Evolutionary conservation across 2,888 invertebrate genomes (phyloP), one percentile per base, ranked within the genome.

Genomic region (Andrena bicolor): DNA sequence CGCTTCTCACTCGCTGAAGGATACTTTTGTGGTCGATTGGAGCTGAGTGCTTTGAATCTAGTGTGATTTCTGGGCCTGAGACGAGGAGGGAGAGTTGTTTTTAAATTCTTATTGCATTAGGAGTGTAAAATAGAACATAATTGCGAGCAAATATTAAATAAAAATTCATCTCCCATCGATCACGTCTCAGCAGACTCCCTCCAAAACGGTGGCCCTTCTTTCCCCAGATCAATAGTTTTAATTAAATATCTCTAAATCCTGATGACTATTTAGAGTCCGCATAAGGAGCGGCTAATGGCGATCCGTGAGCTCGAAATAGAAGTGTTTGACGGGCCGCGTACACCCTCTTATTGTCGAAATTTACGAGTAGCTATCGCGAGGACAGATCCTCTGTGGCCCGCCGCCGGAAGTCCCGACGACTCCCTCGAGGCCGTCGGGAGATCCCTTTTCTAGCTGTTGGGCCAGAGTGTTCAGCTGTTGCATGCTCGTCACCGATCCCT

Each of bases 381-480:
- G 70, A 75, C 72, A 73, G 61, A 72, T 79, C 73, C 64, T 77
- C 61, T 65, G 66, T 61, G 70, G 58, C 35, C 49, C 61, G 79
- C 83, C 89, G 89, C 88, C 91, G 91, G 91, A 91, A 92, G 90
- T 90, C 82, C 64, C 87, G 83, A 88, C 86, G 91, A 73, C 84
- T 88, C 91, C 87, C 89, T 61, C 58, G 89, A 88, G 90, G 35
- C 20, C 87, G 89, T 61, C 58, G 89, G 88, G 90, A 23, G 35
- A 16, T 68, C 65, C 63, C 76, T 65, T 76, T 80, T 77, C 78
- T 72, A 72, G 58, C 41, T 61, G 76, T 28, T 81, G 13, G 35
- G 82, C 83, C 88, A 90, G 91, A 93, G 92, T 91, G 92, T 85
- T 93, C 93, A 93, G 93, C 93, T 93, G 93, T 91, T 91, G 87